Percentiles rank a stretch among this genome's conserved stretches.
Conservation (phyloP, 2,888 invertebrate species). For the Aspidiotus destructor region DNA sequence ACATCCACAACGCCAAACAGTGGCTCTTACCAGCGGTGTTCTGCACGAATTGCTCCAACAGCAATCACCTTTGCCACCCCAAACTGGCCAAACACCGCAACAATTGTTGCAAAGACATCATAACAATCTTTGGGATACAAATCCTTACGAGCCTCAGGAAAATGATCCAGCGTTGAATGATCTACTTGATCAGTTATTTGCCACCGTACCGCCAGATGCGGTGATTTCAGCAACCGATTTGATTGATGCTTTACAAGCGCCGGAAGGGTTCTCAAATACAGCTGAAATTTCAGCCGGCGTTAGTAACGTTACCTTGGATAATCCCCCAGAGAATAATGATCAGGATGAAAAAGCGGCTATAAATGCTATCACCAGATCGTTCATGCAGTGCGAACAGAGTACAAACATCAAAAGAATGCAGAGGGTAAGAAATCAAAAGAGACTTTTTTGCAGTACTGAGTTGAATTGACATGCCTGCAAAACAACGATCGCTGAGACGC, state of each 20-base stretch:
- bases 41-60: constrained; percentile 40
- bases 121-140: constrained; percentile 39
- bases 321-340: constrained; percentile 40
- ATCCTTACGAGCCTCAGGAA: constrained; percentile 38
- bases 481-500: no score
- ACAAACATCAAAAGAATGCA: constrained; percentile 7
- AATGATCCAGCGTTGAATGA: constrained; percentile 65
- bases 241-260: constrained; percentile 44
- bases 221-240: constrained; percentile 43
- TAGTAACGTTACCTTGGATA: constrained; percentile 23
- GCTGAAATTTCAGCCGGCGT: constrained; percentile 10
- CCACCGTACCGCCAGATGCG: constrained; percentile 63
- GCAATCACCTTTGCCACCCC: constrained; percentile 38
- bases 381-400: constrained; percentile 71
- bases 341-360: constrained; percentile 75
- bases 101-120: constrained; percentile 43
- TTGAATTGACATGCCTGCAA: no score
- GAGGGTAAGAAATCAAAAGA: constrained; percentile 8
- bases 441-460: no score
- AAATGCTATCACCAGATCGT: constrained; percentile 76
- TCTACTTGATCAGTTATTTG: constrained; percentile 75
- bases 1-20: constrained; percentile 8
- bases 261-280: constrained; percentile 11
- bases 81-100: constrained; percentile 41
- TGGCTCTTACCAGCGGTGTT: neutral